These are phyloP conservation scores for Agrypnia vestita DNA, from an alignment of 1,140 invertebrate species.

Conservation along the genomic window DNA sequence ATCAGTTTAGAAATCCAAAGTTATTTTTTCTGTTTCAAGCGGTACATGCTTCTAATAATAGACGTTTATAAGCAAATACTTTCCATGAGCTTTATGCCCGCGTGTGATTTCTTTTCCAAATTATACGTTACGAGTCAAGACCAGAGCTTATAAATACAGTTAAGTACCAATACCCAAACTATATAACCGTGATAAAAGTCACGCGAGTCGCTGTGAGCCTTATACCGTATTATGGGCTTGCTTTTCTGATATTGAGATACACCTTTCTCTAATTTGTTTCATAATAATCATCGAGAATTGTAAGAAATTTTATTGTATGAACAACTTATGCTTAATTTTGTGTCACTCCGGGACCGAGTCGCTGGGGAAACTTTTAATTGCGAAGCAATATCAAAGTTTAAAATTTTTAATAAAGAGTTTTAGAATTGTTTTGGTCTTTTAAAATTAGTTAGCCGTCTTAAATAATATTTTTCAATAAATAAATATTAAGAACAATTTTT, in stretches of 20 bases:
- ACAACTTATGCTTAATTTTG: no score
- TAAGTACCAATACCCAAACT: constrained; percentile 55
- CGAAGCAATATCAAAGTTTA: no score
- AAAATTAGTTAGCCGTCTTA: no score
- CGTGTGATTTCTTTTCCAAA: constrained; percentile 55
- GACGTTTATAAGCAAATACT: constrained; percentile 59
- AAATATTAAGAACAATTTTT: no score
- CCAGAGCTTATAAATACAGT: constrained; percentile 51
- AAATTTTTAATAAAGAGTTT: no score
- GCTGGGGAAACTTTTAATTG: no score
- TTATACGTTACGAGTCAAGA: constrained; percentile 52
- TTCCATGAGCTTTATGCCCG: constrained; percentile 44
- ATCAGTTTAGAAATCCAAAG: constrained; percentile 36
- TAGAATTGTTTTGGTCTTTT: no score
- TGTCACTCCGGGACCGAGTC: no score
- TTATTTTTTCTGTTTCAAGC: constrained; percentile 51
- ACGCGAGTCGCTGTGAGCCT: constrained; percentile 53
- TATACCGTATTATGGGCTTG: constrained; percentile 36
- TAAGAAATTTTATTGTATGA: no score
- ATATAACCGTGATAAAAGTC: constrained; percentile 58
- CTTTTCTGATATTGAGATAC: constrained; percentile 39
- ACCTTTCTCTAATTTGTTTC: constrained; percentile 39
- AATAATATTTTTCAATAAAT: no score
- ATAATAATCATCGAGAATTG: not conserved
- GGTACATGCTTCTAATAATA: constrained; percentile 60